A percentile compares a stretch with the other conserved stretches of the same genome.
Evolutionary conservation across 2,888 invertebrate genomes (phyloP).

Genomic region (Cheilosia vulpina): DNA sequence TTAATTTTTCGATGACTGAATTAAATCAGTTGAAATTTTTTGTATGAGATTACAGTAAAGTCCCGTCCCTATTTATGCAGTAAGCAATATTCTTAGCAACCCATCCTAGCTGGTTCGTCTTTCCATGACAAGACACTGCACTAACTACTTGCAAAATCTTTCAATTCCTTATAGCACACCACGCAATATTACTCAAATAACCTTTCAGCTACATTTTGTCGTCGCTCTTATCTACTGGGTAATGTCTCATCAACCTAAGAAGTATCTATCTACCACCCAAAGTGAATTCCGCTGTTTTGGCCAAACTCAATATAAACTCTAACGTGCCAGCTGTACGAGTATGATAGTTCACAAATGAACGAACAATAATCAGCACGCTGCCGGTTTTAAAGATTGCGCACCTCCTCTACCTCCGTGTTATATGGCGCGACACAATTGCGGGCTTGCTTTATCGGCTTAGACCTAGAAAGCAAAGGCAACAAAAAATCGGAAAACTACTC

Average conservation of each 20-base stretch:
- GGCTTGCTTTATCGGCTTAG: constrained; percentile 65
- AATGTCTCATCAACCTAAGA: constrained; percentile 15
- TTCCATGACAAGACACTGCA: background rate
- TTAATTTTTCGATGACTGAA: too few relatives aligned
- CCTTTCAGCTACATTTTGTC: background rate
- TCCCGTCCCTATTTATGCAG: too few relatives aligned
- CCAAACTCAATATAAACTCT: constrained; percentile 39
- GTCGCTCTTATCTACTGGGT: constrained; percentile 3
- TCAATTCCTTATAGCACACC: background rate
- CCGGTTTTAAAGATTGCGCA: constrained; percentile 40
- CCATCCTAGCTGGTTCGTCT: too few relatives aligned
- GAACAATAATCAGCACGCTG: constrained; percentile 62
- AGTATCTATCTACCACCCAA: background rate
- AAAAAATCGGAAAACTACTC: constrained; percentile 36
- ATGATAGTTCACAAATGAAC: constrained; percentile 19
- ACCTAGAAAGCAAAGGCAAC: constrained; percentile 48
- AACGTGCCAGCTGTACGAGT: background rate
- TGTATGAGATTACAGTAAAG: too few relatives aligned
- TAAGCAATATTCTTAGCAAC: too few relatives aligned
- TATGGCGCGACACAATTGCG: constrained; percentile 59
- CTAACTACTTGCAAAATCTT: background rate
- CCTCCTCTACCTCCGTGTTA: constrained; percentile 1
- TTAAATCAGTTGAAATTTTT: too few relatives aligned
- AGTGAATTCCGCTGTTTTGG: constrained; percentile 50
- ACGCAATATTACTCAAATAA: background rate